Percentiles rank a stretch among this genome's conserved stretches.
These are phyloP conservation scores for Prionailurus bengalensis DNA, from an alignment of 2,113 vertebrate species.

Conservation along the genomic window DNA sequence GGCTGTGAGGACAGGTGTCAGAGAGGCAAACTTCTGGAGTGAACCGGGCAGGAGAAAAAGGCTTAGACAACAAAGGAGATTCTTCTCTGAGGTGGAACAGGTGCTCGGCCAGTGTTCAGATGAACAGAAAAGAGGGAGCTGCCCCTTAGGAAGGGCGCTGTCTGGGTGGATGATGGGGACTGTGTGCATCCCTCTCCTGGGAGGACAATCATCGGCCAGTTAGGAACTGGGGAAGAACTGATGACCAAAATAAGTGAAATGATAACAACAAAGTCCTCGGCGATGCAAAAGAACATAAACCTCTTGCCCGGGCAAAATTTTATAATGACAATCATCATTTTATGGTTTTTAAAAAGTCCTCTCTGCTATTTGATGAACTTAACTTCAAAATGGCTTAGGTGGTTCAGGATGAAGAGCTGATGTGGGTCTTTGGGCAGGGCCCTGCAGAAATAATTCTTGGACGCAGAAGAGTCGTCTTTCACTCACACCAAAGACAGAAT, in stretches of 20 bases:
- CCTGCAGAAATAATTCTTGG: neutral
- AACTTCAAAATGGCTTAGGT: neutral
- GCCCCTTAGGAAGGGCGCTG: fast-evolving
- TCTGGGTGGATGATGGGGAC: neutral
- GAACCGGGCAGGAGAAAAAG: neutral
- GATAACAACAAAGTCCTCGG: neutral
- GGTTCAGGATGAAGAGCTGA: neutral
- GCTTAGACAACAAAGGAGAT: neutral
- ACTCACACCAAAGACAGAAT: neutral
- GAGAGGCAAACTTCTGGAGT: neutral
- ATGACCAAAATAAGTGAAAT: neutral
- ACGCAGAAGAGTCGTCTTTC: neutral
- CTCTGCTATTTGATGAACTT: neutral
- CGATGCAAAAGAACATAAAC: neutral
- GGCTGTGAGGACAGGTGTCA: neutral
- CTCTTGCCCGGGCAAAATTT: neutral
- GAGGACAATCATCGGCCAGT: neutral
- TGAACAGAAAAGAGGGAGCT: neutral
- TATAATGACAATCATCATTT: neutral
- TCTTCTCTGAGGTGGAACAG: fast-evolving
- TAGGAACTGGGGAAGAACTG: no score
- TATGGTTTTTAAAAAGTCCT: neutral
- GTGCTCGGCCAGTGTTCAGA: fast-evolving
- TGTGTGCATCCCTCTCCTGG: neutral
- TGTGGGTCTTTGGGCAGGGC: neutral